phyloP scores from a whole-genome alignment of 2,888 invertebrate genomes.

The Synergus gifuensis region DNA sequence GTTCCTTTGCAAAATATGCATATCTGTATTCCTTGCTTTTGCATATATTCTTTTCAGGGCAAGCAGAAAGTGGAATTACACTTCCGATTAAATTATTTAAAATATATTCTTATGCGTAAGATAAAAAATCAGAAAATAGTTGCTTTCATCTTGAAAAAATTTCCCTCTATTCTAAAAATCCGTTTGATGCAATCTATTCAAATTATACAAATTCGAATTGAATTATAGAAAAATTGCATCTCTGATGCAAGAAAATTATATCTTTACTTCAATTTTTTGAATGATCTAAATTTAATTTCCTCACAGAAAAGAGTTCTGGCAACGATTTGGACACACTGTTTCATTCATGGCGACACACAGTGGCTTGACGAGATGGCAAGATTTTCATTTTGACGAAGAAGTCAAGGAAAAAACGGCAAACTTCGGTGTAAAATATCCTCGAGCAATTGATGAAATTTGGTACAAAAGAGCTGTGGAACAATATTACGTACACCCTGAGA shows the following conservation, averaged over 20 bases:
- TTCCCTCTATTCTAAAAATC: neutral
- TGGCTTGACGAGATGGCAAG: slow-evolving; percentile 93
- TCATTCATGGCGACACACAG: slow-evolving; percentile 95
- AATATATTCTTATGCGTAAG: neutral
- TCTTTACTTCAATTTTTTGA: neutral
- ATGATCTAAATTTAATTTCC: slow-evolving; percentile 49
- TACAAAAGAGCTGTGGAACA: slow-evolving; percentile 93
- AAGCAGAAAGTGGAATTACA: neutral
- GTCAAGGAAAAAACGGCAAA: slow-evolving; percentile 75
- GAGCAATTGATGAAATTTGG: slow-evolving; percentile 93
- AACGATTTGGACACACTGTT: slow-evolving; percentile 90
- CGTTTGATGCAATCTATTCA: neutral
- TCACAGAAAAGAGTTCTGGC: slow-evolving; percentile 88
- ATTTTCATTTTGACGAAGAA: slow-evolving; percentile 82
- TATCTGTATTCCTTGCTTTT: neutral
- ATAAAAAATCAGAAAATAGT: neutral
- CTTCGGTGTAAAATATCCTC: slow-evolving; percentile 87
- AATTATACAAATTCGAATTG: neutral
- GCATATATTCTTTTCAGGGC: neutral
- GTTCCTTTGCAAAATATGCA: neutral
- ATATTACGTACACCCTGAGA: slow-evolving; percentile 86
- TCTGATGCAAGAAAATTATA: neutral
- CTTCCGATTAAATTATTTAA: neutral
- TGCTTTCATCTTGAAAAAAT: neutral
- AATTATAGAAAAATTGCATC: neutral